A percentile compares a stretch with the other conserved stretches of the same genome.
These are phyloP conservation scores for Dreissena polymorpha DNA, from an alignment of 1,140 invertebrate genomes.

Conservation along the genomic window DNA sequence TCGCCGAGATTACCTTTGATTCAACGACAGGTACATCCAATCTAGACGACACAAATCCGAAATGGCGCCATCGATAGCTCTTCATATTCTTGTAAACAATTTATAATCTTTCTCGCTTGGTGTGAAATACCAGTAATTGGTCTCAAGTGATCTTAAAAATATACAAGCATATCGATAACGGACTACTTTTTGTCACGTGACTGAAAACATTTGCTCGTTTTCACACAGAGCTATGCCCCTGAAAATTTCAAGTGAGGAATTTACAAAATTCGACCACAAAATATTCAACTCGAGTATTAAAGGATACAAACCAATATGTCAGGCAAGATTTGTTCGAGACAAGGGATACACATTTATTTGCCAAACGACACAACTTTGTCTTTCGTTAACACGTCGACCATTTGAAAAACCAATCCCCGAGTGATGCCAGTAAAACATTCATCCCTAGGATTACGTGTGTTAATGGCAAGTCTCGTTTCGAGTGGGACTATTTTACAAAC, in stretches of 20 bases:
- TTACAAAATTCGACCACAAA: slow-evolving; percentile 49
- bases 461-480: slow-evolving; percentile 34
- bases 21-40: neutral
- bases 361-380: slow-evolving; percentile 52
- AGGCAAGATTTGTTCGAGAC: slow-evolving; percentile 35
- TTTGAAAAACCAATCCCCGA: neutral
- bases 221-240: slow-evolving; percentile 20
- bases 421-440: neutral
- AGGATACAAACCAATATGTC: slow-evolving; percentile 56
- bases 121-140: slow-evolving; percentile 56
- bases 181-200: slow-evolving; percentile 38
- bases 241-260: slow-evolving; percentile 35
- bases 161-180: slow-evolving; percentile 51
- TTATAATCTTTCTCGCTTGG: slow-evolving; percentile 53
- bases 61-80: slow-evolving; percentile 44
- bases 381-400: slow-evolving; percentile 34
- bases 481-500: slow-evolving; percentile 52
- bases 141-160: slow-evolving; percentile 56
- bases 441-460: slow-evolving; percentile 29
- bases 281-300: slow-evolving; percentile 40
- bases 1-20: too few relatives aligned
- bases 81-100: slow-evolving; percentile 54
- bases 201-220: slow-evolving; percentile 1
- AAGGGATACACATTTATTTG: slow-evolving; percentile 54
- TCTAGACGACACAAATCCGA: slow-evolving; percentile 48